Percentiles rank a stretch among this genome's conserved stretches.
Evolutionary conservation across 37 sponge, comb jelly and placozoan genomes (phyloP).

Genomic region (Aplysina aerophoba): DNA sequence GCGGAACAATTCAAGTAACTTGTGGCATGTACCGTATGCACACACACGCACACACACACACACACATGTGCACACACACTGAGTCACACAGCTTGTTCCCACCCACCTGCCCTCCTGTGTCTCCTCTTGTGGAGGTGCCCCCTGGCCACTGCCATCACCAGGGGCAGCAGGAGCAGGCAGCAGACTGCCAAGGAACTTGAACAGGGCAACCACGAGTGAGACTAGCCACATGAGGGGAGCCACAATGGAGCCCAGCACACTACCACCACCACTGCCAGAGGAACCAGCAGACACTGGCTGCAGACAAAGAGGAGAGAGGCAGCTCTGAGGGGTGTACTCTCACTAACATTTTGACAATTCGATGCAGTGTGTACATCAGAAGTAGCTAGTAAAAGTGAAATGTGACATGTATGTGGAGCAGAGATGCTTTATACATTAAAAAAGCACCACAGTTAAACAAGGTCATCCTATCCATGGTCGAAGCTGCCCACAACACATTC

Average conservation of each 20-base stretch:
- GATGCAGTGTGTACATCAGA: too few species aligned
- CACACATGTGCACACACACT: not conserved
- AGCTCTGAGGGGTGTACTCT: too few species aligned
- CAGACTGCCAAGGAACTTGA: conserved; percentile 7
- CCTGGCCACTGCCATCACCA: not conserved
- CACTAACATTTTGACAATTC: too few species aligned
- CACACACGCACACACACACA: not conserved
- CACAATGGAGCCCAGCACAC: not conserved
- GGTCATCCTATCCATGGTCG: too few species aligned
- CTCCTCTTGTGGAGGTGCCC: not conserved
- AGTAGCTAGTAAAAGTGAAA: too few species aligned
- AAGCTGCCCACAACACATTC: too few species aligned
- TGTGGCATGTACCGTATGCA: not conserved
- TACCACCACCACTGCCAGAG: not conserved
- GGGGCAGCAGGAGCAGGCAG: not conserved
- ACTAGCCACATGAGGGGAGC: not conserved
- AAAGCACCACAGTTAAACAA: too few species aligned
- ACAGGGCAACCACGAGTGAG: not conserved
- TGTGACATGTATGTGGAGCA: too few species aligned
- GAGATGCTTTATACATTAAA: too few species aligned
- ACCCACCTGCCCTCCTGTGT: not conserved
- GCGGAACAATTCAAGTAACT: too few species aligned
- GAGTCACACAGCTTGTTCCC: not conserved
- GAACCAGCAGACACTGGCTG: not conserved
- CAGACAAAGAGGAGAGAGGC: not conserved